A percentile compares a stretch with the other conserved stretches of the same genome.
Evolutionary conservation across 2,888 invertebrate species (phyloP).

Genomic region (Synergus itoensis): DNA sequence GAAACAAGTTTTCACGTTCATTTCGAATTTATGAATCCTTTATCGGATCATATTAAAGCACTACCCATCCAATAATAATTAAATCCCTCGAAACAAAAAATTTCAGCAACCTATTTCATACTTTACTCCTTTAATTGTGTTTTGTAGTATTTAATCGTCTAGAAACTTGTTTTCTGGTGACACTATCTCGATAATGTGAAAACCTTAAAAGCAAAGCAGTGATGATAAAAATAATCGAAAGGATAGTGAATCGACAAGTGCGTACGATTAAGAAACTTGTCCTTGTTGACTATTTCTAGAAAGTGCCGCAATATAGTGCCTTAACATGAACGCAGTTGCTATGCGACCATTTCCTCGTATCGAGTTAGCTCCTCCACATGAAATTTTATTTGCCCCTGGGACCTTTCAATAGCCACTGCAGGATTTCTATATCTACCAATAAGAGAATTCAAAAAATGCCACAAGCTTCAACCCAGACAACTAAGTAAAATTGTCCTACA

Average conservation of each 20-base stretch:
- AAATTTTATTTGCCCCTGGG: constrained; percentile 2
- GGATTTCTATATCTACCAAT: background rate
- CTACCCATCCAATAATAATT: background rate
- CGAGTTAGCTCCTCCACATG: background rate
- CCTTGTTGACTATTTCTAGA: background rate
- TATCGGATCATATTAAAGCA: background rate
- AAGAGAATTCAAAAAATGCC: background rate
- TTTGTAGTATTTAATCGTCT: no score
- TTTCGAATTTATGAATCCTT: background rate
- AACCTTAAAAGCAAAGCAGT: no score
- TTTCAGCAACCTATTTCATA: no score
- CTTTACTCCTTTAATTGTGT: no score
- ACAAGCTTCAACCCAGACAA: background rate
- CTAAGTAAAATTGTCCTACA: background rate
- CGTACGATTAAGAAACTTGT: no score
- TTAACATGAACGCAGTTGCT: background rate
- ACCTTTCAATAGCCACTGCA: background rate
- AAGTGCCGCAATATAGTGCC: background rate
- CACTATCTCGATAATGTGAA: no score
- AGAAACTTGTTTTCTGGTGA: no score
- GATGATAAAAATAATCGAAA: no score
- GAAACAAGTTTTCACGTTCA: background rate
- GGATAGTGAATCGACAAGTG: no score
- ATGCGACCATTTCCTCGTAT: background rate
- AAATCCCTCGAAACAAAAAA: background rate